Percentiles rank a stretch among this genome's conserved stretches.
These are phyloP conservation scores for Hirudo medicinalis DNA, from an alignment of 1,140 invertebrate genomes.

Conservation along the genomic window DNA sequence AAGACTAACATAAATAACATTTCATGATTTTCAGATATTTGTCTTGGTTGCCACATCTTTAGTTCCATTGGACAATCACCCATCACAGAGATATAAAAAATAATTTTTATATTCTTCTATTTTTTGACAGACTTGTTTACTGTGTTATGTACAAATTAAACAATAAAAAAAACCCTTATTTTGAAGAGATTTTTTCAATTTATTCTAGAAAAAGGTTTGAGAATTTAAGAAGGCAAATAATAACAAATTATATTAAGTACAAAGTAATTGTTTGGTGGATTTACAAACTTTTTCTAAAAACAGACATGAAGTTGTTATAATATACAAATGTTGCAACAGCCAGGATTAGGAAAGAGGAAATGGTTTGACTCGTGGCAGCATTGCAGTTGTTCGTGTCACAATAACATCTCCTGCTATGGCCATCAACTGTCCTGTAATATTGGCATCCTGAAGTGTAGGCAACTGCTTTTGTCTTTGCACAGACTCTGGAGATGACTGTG, in stretches of 20 bases:
- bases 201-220: too few species aligned
- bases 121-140: too few species aligned
- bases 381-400: slow-evolving; percentile 21
- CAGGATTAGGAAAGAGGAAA: neutral
- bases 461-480: slow-evolving; percentile 16
- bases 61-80: too few species aligned
- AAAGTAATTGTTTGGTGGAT: neutral
- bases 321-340: neutral
- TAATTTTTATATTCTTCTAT: too few species aligned
- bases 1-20: neutral
- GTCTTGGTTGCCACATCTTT: neutral
- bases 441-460: slow-evolving; percentile 19
- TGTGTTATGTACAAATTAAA: too few species aligned
- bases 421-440: slow-evolving; percentile 17
- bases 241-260: too few species aligned
- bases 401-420: slow-evolving; percentile 18
- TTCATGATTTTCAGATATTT: neutral
- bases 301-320: neutral
- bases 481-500: slow-evolving; percentile 20
- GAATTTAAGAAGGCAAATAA: too few species aligned
- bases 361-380: neutral
- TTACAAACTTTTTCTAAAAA: slow-evolving; percentile 1
- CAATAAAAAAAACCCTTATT: too few species aligned
- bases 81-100: too few species aligned
- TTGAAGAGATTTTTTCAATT: too few species aligned